A percentile compares a stretch with the other conserved stretches of the same genome.
Evolutionary conservation across 2,797 vertebrate species (phyloP).

Genomic region (Pelobates cultripes): DNA sequence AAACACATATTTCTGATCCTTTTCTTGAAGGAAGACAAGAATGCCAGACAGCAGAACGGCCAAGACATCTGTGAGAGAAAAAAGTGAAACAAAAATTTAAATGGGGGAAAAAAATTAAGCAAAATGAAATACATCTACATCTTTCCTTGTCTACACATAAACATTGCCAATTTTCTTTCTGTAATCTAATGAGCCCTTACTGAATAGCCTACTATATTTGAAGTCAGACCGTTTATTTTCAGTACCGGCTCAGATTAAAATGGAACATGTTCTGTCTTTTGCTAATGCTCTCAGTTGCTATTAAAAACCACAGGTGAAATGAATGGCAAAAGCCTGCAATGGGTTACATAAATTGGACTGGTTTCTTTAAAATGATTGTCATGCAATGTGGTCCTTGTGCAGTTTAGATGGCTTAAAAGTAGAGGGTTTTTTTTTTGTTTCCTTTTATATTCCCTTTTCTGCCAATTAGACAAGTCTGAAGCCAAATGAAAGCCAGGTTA

Average conservation of each 20-base stretch:
- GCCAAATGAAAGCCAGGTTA: conserved; percentile 37
- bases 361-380: conserved; percentile 9
- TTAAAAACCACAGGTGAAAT: conserved; percentile 25
- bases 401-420: conserved; percentile 16
- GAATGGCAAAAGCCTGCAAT: conserved; percentile 4
- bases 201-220: conserved; percentile 4
- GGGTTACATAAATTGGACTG: conserved; percentile 9
- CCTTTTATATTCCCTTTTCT: conserved; percentile 5
- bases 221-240: not conserved
- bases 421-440: not conserved
- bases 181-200: not conserved
- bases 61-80: conserved; percentile 82
- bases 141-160: conserved; percentile 15
- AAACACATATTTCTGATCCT: conserved; percentile 95
- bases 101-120: not conserved
- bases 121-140: not conserved
- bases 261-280: not conserved
- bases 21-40: conserved; percentile 94
- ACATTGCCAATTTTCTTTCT: not conserved
- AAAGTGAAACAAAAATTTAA: not conserved
- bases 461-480: conserved; percentile 5
- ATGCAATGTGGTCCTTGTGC: conserved; percentile 4
- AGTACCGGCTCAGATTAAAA: conserved; percentile 33
- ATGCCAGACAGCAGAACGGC: conserved; percentile 91
- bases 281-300: conserved; percentile 29